These are phyloP conservation scores for Amblyjoppa fuscipennis DNA, from an alignment of 2,888 invertebrate genomes.

Conservation along the genomic window DNA sequence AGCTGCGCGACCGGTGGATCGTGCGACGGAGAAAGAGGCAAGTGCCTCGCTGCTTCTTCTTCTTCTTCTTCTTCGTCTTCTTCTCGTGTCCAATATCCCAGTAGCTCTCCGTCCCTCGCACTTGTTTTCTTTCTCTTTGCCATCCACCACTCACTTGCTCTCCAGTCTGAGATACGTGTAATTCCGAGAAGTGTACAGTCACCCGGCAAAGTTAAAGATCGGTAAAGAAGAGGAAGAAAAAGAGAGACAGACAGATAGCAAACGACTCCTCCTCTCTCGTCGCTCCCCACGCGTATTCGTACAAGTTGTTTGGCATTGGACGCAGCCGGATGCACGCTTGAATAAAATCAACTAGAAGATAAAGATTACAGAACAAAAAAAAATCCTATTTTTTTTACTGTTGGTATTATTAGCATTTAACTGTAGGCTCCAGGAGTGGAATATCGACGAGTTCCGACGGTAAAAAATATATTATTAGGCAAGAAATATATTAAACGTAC, in stretches of 20 bases:
- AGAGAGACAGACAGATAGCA: constrained; percentile 35
- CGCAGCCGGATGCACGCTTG: constrained; percentile 56
- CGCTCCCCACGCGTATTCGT: constrained; percentile 30
- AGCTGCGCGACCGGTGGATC: constrained; percentile 45
- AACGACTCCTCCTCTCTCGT: constrained; percentile 21
- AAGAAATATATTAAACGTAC: too few relatives aligned
- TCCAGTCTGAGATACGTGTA: constrained; percentile 75
- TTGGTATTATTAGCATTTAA: too few relatives aligned
- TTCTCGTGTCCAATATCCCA: constrained; percentile 6
- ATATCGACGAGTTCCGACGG: neutral
- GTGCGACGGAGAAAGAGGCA: constrained; percentile 60
- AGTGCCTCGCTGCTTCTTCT: constrained; percentile 52
- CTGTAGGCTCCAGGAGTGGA: too few relatives aligned
- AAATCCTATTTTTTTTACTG: constrained; percentile 16
- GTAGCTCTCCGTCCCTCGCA: constrained; percentile 17
- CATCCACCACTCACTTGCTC: constrained; percentile 65
- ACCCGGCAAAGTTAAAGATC: constrained; percentile 25
- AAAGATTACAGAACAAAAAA: constrained; percentile 20
- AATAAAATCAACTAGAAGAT: constrained; percentile 46
- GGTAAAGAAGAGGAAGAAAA: constrained; percentile 2
- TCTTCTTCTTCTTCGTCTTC: constrained; percentile 34
- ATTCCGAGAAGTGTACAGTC: constrained; percentile 82
- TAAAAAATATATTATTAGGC: neutral
- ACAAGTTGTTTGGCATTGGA: constrained; percentile 51
- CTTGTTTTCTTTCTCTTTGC: constrained; percentile 15